Percentiles rank a stretch among this genome's conserved stretches.
phyloP scores from a whole-genome alignment of 2,888 invertebrate genomes.

The Tyria jacobaeae region DNA sequence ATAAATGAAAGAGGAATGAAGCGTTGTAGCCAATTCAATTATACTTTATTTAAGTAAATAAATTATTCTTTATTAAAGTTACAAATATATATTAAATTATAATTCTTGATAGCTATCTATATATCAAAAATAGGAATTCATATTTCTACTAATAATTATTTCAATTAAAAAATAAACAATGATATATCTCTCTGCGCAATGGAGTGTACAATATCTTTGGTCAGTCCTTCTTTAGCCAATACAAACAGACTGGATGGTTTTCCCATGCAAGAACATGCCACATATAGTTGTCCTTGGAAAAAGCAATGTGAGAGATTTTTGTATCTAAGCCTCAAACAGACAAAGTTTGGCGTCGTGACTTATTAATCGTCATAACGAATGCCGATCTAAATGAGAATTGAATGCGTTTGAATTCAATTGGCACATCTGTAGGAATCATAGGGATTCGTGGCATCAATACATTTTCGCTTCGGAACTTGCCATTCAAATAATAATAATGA shows the following conservation, averaged over 20 bases:
- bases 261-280: slow-evolving; percentile 52
- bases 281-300: slow-evolving; percentile 62
- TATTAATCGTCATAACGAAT: slow-evolving; percentile 7
- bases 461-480: slow-evolving; percentile 9
- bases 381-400: slow-evolving; percentile 2
- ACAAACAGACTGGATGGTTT: slow-evolving; percentile 49
- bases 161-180: too few species aligned
- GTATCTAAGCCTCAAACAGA: slow-evolving; percentile 24
- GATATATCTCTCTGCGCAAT: too few species aligned
- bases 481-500: slow-evolving; percentile 5
- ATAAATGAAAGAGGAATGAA: too few species aligned
- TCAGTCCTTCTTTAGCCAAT: slow-evolving; percentile 45
- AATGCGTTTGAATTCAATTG: not conserved
- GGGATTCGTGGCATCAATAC: slow-evolving; percentile 65
- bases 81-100: too few species aligned
- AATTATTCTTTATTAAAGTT: too few species aligned
- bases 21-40: too few species aligned
- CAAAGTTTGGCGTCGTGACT: slow-evolving; percentile 8
- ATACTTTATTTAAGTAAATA: too few species aligned
- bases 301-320: slow-evolving; percentile 53
- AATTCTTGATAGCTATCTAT: too few species aligned
- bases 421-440: slow-evolving; percentile 2
- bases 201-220: slow-evolving; percentile 49
- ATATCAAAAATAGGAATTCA: too few species aligned
- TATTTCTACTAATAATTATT: too few species aligned